Evolutionary conservation across 2,113 vertebrate species (phyloP), one percentile per base, ranked within the genome.

Genomic region (Macquaria australasica): DNA sequence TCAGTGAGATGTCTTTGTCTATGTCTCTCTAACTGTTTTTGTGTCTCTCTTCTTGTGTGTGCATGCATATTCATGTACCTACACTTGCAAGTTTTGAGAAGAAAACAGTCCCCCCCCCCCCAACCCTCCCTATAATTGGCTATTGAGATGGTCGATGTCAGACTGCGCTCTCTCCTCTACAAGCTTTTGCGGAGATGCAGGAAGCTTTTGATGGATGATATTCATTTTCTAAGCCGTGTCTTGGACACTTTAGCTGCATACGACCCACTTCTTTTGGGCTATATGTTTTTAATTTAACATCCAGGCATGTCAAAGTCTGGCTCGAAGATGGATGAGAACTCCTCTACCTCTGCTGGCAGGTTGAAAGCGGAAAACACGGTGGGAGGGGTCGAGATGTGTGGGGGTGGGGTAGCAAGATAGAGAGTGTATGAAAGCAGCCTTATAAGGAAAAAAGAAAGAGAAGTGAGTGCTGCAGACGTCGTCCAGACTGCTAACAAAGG

Each of bases 241-340:
- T 93, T 45, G 68, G 90, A 92, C 93, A 86, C 88, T 94, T 91
- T 73, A 86, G 92, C 76, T 90, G 89, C 91, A 92, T 70, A 79
- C 82, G 25, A 83, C 84, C 87, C 88, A 84, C 83, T 93, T 91
- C 85, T 93, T 89, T 84, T 73, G 55, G 55, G 83, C 87, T 87
- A 82, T 86, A 73, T 84, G 85, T 91, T 93, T 95, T 95, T 93
- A 92, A 94, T 95, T 94, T 90, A 92, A 92, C 87, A 90, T 93
- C 82, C 83, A 87, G 90, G 70, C 51, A 0, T 78, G 94, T 91
- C 89, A 91, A 79, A 86, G 73, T 86, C 73, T 60, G 79, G 43
- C 48, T 64, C 0, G 56, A 94, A 95, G 95, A 96, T 94, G 79
- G 92, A 96, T 95, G 93, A 91, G 85, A 88, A 78, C 73, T 81